phyloP scores from a whole-genome alignment of 2,888 invertebrate species.

The Thecocarcelia acutangulata region DNA sequence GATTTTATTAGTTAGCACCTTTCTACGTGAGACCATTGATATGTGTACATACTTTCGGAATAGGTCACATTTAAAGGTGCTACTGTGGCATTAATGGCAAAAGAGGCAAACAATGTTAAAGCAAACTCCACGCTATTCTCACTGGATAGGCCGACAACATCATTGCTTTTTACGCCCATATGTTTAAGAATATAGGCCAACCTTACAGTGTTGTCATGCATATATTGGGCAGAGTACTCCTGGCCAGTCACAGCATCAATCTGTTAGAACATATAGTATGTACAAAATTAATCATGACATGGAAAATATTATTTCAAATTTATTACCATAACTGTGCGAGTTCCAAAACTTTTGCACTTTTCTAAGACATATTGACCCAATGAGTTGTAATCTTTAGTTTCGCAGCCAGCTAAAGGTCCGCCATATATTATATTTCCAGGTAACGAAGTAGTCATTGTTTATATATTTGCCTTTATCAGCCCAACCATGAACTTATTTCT shows the following conservation, averaged over 20 bases:
- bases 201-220: constrained; percentile 75
- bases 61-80: constrained; percentile 85
- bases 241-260: constrained; percentile 78
- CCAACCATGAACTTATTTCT: too few species aligned
- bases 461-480: too few species aligned
- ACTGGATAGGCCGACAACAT: constrained; percentile 83
- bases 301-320: constrained; percentile 60
- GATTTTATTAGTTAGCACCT: too few species aligned
- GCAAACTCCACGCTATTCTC: constrained; percentile 84
- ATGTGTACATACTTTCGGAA: constrained; percentile 83
- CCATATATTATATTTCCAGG: constrained; percentile 79
- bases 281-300: neutral
- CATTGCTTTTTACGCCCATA: constrained; percentile 82
- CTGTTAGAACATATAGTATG: constrained; percentile 70
- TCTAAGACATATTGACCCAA: constrained; percentile 83
- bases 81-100: constrained; percentile 83
- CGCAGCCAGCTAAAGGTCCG: constrained; percentile 73
- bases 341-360: constrained; percentile 82
- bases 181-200: constrained; percentile 80
- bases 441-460: constrained; percentile 75
- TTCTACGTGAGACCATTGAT: too few species aligned
- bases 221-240: constrained; percentile 75
- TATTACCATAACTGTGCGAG: constrained; percentile 82
- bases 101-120: constrained; percentile 82
- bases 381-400: constrained; percentile 74